These are phyloP conservation scores for Dolichotis patagonum DNA, from an alignment of 2,113 vertebrate species.

Conservation along the genomic window DNA sequence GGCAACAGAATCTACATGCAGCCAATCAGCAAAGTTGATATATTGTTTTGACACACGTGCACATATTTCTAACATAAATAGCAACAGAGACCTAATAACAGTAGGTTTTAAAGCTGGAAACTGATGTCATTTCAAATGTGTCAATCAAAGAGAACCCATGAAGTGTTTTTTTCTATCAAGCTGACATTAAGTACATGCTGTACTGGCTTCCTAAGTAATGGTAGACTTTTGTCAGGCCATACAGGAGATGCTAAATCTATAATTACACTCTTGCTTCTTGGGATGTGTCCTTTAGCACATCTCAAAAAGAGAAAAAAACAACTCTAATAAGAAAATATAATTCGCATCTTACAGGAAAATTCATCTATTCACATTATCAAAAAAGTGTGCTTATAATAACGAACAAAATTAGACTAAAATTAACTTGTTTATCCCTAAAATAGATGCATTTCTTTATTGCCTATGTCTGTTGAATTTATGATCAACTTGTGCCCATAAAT, in stretches of 20 bases:
- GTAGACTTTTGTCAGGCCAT: conserved; percentile 88
- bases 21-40: conserved; percentile 90
- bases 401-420: conserved; percentile 75
- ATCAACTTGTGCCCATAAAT: conserved; percentile 78
- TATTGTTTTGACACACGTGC: conserved; percentile 90
- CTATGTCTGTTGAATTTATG: conserved; percentile 83
- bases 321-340: conserved; percentile 83
- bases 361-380: conserved; percentile 70
- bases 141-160: conserved; percentile 86
- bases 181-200: conserved; percentile 89
- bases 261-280: conserved; percentile 85
- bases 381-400: conserved; percentile 65
- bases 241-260: conserved; percentile 85
- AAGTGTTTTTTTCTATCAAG: conserved; percentile 88
- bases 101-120: conserved; percentile 89
- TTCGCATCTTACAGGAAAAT: conserved; percentile 73
- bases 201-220: conserved; percentile 85
- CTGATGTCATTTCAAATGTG: conserved; percentile 90
- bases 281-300: conserved; percentile 82
- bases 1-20: conserved; percentile 88
- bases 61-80: conserved; percentile 92
- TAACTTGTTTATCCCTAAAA: conserved; percentile 74
- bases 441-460: conserved; percentile 74
- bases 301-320: conserved; percentile 70
- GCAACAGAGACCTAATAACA: conserved; percentile 92